These are phyloP conservation scores for Planiliza haematocheilus DNA, from an alignment of 2,113 vertebrate genomes.

Conservation along the genomic window DNA sequence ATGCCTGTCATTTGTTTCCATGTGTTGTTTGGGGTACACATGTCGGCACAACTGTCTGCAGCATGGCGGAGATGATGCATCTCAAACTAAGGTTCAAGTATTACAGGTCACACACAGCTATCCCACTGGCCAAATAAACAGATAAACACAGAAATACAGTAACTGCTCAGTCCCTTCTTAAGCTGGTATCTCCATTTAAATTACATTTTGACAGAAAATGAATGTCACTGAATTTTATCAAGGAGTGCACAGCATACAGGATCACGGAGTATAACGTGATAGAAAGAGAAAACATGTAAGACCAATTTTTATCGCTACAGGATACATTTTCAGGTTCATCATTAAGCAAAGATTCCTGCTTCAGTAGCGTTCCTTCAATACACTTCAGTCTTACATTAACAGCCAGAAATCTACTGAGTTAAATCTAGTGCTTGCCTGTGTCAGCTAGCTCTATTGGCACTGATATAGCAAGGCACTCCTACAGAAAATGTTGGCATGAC, in stretches of 20 bases:
- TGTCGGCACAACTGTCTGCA: constrained; percentile 7
- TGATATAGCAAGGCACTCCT: constrained; percentile 23
- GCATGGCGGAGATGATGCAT: constrained; percentile 12
- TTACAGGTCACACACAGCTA: constrained; percentile 42
- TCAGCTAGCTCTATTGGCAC: not conserved
- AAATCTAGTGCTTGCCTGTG: not conserved
- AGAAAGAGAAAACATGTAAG: not conserved
- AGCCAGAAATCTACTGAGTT: constrained; percentile 8
- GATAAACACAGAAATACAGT: not conserved
- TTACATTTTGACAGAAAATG: constrained; percentile 27
- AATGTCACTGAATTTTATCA: not conserved
- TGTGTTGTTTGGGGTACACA: constrained; percentile 28
- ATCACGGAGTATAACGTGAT: not conserved
- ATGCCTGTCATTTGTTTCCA: not conserved
- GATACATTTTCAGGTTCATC: constrained; percentile 6
- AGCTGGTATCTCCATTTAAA: constrained; percentile 41
- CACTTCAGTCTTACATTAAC: not conserved
- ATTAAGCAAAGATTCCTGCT: constrained; percentile 20
- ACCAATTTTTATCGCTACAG: constrained; percentile 34
- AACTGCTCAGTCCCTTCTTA: constrained; percentile 20
- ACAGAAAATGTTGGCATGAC: constrained; percentile 9
- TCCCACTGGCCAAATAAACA: constrained; percentile 14
- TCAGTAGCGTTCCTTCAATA: constrained; percentile 10
- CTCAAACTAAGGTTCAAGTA: constrained; percentile 55
- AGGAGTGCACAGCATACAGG: constrained; percentile 7